A percentile compares a stretch with the other conserved stretches of the same genome.
Evolutionary conservation across 2,113 vertebrate species (phyloP).

Genomic region (Marmota monax): DNA sequence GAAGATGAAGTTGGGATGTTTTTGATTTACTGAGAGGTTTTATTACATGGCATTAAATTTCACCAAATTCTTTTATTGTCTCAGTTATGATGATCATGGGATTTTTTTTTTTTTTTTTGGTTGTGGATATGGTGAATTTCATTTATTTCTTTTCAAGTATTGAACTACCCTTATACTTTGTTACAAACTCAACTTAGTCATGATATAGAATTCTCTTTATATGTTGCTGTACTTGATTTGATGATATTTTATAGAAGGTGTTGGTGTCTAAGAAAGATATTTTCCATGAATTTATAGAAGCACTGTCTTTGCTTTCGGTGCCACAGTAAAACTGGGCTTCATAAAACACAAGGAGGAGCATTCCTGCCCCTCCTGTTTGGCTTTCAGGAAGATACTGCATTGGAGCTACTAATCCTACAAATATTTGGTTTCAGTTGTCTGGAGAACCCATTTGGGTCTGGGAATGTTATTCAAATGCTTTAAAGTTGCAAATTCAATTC

Average conservation of each 20-base stretch:
- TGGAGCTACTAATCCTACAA: background rate
- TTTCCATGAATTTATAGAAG: background rate
- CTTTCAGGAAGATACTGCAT: background rate
- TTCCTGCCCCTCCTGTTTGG: background rate
- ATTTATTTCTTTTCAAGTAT: background rate
- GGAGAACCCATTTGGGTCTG: background rate
- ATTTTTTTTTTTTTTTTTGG: background rate
- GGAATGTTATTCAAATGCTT: background rate
- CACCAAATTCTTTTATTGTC: background rate
- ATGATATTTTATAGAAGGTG: background rate
- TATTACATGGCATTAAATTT: background rate
- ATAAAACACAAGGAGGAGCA: background rate
- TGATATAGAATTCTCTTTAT: background rate
- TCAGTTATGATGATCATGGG: fast-evolving
- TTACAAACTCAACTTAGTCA: background rate
- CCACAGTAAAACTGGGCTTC: background rate
- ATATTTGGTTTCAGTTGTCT: background rate
- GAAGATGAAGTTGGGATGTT: background rate
- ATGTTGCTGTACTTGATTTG: background rate
- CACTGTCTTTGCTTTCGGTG: background rate
- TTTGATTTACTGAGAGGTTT: background rate
- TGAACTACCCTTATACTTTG: background rate
- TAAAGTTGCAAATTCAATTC: background rate
- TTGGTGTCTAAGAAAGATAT: background rate
- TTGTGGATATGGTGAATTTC: background rate